phyloP scores from a whole-genome alignment of 1,140 invertebrate species.

The Cepaea nemoralis region DNA sequence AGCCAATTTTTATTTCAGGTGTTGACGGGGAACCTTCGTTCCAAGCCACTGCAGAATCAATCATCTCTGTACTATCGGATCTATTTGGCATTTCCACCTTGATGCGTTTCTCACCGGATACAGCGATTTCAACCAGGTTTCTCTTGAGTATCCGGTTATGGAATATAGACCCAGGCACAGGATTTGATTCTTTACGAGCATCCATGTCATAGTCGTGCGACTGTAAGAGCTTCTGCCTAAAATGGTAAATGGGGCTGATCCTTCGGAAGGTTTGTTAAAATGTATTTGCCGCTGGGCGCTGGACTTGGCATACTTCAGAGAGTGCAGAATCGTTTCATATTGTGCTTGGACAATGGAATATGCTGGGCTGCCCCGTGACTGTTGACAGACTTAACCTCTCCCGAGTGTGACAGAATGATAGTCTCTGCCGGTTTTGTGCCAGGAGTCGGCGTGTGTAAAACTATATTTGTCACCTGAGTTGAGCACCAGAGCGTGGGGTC shows the following conservation, averaged over 20 bases:
- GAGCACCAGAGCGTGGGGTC: slow-evolving; percentile 4
- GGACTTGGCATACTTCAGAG: slow-evolving; percentile 4
- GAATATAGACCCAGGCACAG: slow-evolving; percentile 25
- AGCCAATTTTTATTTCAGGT: slow-evolving; percentile 26
- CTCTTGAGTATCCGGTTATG: slow-evolving; percentile 22
- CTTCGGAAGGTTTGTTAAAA: slow-evolving; percentile 27
- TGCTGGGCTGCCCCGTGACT: slow-evolving; percentile 13
- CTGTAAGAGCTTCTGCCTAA: slow-evolving; percentile 27
- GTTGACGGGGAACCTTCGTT: neutral
- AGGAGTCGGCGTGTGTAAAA: neutral
- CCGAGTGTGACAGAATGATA: slow-evolving; percentile 28
- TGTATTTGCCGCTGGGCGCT: slow-evolving; percentile 26
- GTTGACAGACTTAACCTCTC: slow-evolving; percentile 17
- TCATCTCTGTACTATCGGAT: neutral
- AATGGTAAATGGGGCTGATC: neutral
- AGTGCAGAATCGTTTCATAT: slow-evolving; percentile 21
- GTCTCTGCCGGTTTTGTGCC: slow-evolving; percentile 34
- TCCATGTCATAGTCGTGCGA: slow-evolving; percentile 39
- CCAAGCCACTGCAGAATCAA: neutral
- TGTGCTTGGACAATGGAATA: slow-evolving; percentile 20
- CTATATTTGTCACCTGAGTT: slow-evolving; percentile 18
- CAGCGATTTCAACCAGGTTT: slow-evolving; percentile 22
- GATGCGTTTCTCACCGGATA: slow-evolving; percentile 5
- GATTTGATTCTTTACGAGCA: slow-evolving; percentile 21
- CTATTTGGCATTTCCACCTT: slow-evolving; percentile 9